Conservation (phyloP, 2,797 vertebrate genomes). For the Sebastes matsubarae region DNA sequence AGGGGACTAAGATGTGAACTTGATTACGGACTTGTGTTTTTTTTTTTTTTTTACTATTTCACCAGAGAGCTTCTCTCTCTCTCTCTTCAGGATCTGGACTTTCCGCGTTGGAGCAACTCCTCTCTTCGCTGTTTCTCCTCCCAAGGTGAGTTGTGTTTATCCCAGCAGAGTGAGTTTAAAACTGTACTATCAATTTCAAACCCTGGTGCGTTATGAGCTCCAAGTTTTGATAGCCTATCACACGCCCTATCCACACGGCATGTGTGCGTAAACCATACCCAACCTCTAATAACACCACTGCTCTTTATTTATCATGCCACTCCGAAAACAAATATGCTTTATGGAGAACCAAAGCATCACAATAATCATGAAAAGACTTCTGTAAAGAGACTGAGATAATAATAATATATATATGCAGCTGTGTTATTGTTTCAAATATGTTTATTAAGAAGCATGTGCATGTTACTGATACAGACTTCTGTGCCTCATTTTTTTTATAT, state of each 20-base stretch:
- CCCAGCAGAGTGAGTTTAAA: conserved; percentile 4
- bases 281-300: background rate
- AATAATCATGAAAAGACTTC: too few relatives aligned
- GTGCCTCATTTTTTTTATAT: too few relatives aligned
- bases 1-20: conserved; percentile 73
- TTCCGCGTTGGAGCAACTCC: conserved; percentile 49
- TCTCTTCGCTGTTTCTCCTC: conserved; percentile 44
- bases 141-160: conserved; percentile 78
- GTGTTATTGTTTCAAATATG: too few relatives aligned
- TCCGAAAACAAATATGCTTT: background rate
- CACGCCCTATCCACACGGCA: conserved; percentile 4
- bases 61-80: background rate
- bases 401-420: too few relatives aligned
- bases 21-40: conserved; percentile 57
- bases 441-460: too few relatives aligned
- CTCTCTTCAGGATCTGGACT: conserved; percentile 43
- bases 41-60: conserved; percentile 8
- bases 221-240: conserved; percentile 35
- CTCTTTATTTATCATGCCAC: background rate
- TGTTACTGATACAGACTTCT: too few relatives aligned
- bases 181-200: conserved; percentile 13
- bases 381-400: too few relatives aligned
- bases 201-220: background rate
- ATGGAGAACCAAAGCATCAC: background rate
- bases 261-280: background rate